Percentiles rank a stretch among this genome's conserved stretches.
These are phyloP conservation scores for Macropus fuliginosus DNA, from an alignment of 2,797 vertebrate genomes.

Conservation along the genomic window DNA sequence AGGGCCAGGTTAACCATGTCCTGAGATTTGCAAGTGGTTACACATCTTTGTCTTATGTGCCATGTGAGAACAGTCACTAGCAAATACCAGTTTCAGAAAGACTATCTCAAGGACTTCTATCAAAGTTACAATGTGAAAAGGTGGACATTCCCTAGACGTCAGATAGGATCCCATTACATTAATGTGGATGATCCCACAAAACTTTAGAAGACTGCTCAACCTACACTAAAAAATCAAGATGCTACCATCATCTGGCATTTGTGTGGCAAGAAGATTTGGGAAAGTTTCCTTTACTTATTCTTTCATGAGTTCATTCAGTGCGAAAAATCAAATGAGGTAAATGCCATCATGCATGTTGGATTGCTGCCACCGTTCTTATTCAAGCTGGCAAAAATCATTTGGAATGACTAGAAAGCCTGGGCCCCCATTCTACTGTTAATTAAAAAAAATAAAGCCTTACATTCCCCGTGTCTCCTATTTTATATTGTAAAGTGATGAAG, in stretches of 20 bases:
- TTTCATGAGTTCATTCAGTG: slow-evolving; percentile 42
- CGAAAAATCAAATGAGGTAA: slow-evolving; percentile 46
- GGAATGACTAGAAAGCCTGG: slow-evolving; percentile 53
- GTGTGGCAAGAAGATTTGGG: slow-evolving; percentile 2
- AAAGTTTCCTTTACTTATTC: slow-evolving; percentile 28
- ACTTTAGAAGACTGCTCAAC: neutral
- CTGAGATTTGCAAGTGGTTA: neutral
- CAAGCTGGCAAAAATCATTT: slow-evolving; percentile 57
- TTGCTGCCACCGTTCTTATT: slow-evolving; percentile 56
- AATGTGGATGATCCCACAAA: neutral
- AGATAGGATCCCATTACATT: neutral
- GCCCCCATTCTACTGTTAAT: slow-evolving; percentile 67
- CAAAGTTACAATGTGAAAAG: neutral
- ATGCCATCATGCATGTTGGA: slow-evolving; percentile 21
- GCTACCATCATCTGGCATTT: neutral
- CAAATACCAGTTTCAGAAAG: neutral
- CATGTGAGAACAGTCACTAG: neutral
- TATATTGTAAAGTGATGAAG: slow-evolving; percentile 78
- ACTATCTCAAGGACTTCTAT: neutral
- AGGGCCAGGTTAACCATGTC: neutral
- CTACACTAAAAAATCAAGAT: neutral
- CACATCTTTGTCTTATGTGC: neutral
- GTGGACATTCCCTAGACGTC: neutral
- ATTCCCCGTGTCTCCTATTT: slow-evolving; percentile 72
- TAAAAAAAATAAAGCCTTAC: slow-evolving; percentile 53